Evolutionary conservation across 2,113 vertebrate genomes (phyloP).

Genomic region (Calypte anna): DNA sequence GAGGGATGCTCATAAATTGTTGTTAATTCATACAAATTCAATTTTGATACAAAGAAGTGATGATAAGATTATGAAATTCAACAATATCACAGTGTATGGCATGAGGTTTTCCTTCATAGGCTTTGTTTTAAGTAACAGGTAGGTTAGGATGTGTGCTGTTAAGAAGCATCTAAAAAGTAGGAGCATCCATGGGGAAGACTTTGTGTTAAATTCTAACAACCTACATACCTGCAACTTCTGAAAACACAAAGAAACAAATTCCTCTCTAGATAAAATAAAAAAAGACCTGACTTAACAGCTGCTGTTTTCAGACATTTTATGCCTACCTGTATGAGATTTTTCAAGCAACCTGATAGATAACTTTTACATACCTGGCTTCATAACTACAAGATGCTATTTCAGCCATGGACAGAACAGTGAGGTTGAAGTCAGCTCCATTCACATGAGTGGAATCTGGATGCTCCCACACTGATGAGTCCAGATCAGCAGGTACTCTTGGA

Average conservation of each 20-base stretch:
- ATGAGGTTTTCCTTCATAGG: not conserved
- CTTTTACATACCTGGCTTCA: constrained; percentile 89
- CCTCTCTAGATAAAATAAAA: not conserved
- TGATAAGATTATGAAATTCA: not conserved
- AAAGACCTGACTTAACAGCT: not conserved
- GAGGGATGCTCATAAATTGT: not conserved
- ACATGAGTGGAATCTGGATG: constrained; percentile 66
- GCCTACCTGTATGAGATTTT: not conserved
- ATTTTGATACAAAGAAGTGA: not conserved
- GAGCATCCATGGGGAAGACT: not conserved
- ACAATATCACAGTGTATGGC: not conserved
- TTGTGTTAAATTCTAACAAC: not conserved
- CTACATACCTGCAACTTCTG: not conserved
- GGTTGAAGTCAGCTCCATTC: constrained; percentile 79
- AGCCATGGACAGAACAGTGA: constrained; percentile 88
- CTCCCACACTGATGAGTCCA: constrained; percentile 79
- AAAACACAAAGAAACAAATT: not conserved
- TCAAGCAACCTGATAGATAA: not conserved
- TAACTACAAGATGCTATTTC: constrained; percentile 99
- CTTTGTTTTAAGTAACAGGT: not conserved
- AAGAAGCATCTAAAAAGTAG: not conserved
- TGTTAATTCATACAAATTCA: not conserved
- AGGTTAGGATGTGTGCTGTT: not conserved
- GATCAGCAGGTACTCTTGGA: constrained; percentile 64
- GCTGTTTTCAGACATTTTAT: not conserved